These are phyloP conservation scores for Mus spretus DNA, from an alignment of 2,797 vertebrate genomes.

Conservation along the genomic window DNA sequence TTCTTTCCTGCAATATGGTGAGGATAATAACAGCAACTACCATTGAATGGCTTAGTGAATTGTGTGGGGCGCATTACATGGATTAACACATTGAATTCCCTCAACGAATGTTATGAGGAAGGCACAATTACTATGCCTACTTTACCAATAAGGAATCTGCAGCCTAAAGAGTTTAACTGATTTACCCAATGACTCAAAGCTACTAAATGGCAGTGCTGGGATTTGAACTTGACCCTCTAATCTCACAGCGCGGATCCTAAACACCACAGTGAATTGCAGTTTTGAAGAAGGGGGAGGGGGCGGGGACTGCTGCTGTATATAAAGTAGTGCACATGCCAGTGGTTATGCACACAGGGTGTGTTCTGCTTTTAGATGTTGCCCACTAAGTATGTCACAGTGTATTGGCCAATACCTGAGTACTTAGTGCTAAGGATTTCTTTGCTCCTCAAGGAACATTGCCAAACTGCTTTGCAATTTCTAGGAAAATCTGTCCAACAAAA, in stretches of 20 bases:
- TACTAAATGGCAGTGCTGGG: background rate
- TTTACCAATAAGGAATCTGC: constrained; percentile 39
- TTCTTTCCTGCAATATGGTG: constrained; percentile 43
- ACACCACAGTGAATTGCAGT: background rate
- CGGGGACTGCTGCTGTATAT: background rate
- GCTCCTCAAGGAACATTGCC: background rate
- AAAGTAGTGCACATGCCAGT: background rate
- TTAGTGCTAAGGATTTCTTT: background rate
- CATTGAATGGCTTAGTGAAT: constrained; percentile 39
- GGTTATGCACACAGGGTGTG: background rate
- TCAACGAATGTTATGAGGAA: background rate
- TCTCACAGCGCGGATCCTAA: constrained; percentile 21
- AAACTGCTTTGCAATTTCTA: constrained; percentile 66
- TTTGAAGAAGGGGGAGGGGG: background rate
- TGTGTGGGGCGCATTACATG: background rate
- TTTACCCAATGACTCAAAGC: background rate
- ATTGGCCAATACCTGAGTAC: constrained; percentile 25
- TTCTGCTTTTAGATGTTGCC: constrained; percentile 9
- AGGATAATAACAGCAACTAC: constrained; percentile 48
- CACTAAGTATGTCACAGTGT: background rate
- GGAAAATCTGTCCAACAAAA: background rate
- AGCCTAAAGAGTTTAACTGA: constrained; percentile 40
- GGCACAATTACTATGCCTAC: background rate
- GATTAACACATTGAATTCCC: constrained; percentile 71
- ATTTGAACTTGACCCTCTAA: constrained; percentile 29